Base-by-base conservation (phyloP, 2,113 vertebrate genomes). In the Epinephelus cyanopodus region DNA sequence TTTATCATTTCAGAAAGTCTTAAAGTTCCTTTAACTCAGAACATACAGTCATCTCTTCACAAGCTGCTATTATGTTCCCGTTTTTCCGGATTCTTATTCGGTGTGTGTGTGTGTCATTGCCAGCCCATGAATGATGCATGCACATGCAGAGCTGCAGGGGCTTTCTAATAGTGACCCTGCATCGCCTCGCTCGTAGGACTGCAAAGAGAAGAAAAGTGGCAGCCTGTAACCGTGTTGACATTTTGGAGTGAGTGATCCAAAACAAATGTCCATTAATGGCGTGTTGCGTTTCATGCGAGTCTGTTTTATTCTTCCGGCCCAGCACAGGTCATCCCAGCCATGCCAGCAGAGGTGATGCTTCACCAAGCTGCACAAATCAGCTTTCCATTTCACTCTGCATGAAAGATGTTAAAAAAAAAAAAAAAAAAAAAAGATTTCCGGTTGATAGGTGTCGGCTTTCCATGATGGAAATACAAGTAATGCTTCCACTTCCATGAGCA, bases 211-310 rank as follows among this genome's bases (percentile, higher is more conserved):
- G 27, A 39, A 82, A 25, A 85, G 77, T 77, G 92, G 77, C 86
- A 74, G 81, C 74, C 76, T 78, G 87, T 71, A 76, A 73, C 74
- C 17, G 79, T 71, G 83, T 81, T 95, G 93, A 95, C 93, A 93
- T 94, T 92, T 92, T 89, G 81, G 84, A 90, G 90, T 76, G 86
- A 94, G 86, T 90, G 89, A 92, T 88, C 88, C 93, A 87, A 86
- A 83, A 78, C 90, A 92, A 84, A 92, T 87, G 70, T 77, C 85
- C 69, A 77, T 90, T 92, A 94, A 92, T 83, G 85, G 83, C 53
- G 72, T 71, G 87, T 81, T 84, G 47, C 60, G 74, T 91, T 88
- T 87, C 79, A 83, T 67, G 66, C 74, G 65, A 89, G 72, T 87
- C 83, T 82, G 86, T 72, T 67, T 76, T 80, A 61, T 84, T 76